phyloP scores from a whole-genome alignment of 2,113 vertebrate genomes.

The Elanus axillaris region DNA sequence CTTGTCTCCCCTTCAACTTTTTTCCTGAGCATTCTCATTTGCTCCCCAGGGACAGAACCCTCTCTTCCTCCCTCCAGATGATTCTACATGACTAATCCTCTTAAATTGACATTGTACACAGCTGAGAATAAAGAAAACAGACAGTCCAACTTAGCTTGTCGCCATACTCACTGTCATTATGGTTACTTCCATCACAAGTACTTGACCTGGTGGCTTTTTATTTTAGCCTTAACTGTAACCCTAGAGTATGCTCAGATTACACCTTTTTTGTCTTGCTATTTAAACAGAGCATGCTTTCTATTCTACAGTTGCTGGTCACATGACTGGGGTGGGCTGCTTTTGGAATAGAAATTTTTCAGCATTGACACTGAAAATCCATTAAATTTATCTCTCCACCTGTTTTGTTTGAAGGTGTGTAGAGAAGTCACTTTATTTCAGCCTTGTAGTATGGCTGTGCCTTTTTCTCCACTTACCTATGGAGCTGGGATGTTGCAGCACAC shows the following conservation, averaged over 20 bases:
- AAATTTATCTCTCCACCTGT: not conserved
- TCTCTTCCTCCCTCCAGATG: not conserved
- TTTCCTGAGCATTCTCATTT: not conserved
- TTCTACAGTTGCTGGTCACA: not conserved
- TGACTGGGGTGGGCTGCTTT: not conserved
- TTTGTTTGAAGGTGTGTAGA: not conserved
- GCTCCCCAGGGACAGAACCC: not conserved
- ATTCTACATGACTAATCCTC: not conserved
- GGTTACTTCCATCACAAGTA: not conserved
- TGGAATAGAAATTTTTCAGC: not conserved
- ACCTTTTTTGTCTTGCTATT: not conserved
- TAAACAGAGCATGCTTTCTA: not conserved
- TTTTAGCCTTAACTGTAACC: not conserved
- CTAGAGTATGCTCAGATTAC: not conserved
- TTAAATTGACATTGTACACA: not conserved
- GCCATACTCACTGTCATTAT: not conserved
- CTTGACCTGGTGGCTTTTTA: not conserved
- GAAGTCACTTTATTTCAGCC: not conserved
- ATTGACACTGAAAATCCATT: not conserved
- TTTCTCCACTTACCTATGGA: not conserved
- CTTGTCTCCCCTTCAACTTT: not conserved
- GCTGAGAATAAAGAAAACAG: not conserved
- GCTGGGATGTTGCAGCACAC: not conserved
- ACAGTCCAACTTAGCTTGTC: not conserved
- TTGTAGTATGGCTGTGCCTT: not conserved